Evolutionary conservation across 2,797 vertebrate species (phyloP), one percentile per base, ranked within the genome.

Genomic region (Cetoscarus ocellatus): DNA sequence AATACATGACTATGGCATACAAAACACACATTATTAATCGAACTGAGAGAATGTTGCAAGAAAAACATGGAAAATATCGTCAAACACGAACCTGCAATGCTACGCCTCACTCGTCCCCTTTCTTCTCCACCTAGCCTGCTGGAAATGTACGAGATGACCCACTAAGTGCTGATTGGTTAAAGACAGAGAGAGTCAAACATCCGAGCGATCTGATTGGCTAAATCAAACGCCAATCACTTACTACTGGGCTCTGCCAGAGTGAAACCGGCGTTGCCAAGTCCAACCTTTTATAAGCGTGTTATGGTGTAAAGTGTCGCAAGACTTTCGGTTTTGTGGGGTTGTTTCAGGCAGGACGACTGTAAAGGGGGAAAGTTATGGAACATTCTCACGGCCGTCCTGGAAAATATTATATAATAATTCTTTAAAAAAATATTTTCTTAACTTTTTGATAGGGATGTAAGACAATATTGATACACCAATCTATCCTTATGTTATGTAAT

Each of bases 91-190:
- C 89, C 91, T 91, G 73, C 42, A 59, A 61, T 50, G 64, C 59
- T 80, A 82, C 77, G 59, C 75, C 66, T 89, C 79, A 27, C 59
- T 84, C 40, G 69, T 68, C 47, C 85, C 77, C 48, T 82, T 85
- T 74, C 83, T 76, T 88, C 82, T 88, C 86, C 56, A 78, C 81
- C 73, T 42, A 88, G 83, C 82, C 2, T 82, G 67, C 2, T 82
- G 67, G 61, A 78, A 81, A 51, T 35, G 38, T 19, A 62, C 52
- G 0, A 3, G 12, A 27, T n/a, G 2, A 42, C 1, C 9, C 6
- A 3, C 0, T 3, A 15, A 1, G n/a, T 3, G 11, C 10, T 75
- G 70, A 94, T 95, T 94, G 94, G 94, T 40, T 57, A 36, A 78
- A 9, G 0, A 0, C 11, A 40, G 17, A 1, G n/a, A 2, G 44